Percentiles rank a stretch among this genome's conserved stretches.
These are phyloP conservation scores for Procambarus clarkii DNA, from an alignment of 1,140 invertebrate species.

Conservation along the genomic window DNA sequence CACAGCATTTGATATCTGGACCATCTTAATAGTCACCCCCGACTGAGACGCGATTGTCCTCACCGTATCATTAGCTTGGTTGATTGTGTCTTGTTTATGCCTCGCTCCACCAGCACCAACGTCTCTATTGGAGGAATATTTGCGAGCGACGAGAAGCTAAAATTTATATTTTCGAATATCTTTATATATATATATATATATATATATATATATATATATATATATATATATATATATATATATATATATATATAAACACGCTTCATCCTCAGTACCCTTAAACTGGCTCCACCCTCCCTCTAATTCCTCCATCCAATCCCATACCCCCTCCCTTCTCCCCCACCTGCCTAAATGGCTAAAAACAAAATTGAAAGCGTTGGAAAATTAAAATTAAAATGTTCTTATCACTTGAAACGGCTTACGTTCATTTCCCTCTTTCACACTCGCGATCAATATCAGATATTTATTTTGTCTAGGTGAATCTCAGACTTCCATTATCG, in stretches of 20 bases:
- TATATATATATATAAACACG: no score
- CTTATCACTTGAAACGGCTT: conserved; percentile 40
- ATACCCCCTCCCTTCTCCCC: no score
- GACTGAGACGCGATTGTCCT: not conserved
- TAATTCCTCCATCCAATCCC: no score
- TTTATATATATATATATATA: no score
- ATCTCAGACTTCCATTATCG: not conserved
- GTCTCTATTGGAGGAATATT: not conserved
- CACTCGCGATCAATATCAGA: not conserved
- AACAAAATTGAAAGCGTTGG: not conserved
- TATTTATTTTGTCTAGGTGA: not conserved
- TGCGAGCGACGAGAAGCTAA: not conserved
- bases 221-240: no score
- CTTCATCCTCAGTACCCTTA: no score
- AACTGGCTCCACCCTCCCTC: no score
- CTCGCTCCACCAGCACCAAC: not conserved
- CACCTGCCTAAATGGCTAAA: no score
- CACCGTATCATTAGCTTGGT: not conserved
- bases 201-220: no score
- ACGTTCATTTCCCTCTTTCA: conserved; percentile 1
- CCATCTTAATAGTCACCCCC: not conserved
- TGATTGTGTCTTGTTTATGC: not conserved
- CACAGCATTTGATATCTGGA: not conserved
- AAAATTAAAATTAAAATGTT: conserved; percentile 48
- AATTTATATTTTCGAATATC: no score